Evolutionary conservation across 1,140 invertebrate species (phyloP).

Genomic region (Vanessa tameamea): DNA sequence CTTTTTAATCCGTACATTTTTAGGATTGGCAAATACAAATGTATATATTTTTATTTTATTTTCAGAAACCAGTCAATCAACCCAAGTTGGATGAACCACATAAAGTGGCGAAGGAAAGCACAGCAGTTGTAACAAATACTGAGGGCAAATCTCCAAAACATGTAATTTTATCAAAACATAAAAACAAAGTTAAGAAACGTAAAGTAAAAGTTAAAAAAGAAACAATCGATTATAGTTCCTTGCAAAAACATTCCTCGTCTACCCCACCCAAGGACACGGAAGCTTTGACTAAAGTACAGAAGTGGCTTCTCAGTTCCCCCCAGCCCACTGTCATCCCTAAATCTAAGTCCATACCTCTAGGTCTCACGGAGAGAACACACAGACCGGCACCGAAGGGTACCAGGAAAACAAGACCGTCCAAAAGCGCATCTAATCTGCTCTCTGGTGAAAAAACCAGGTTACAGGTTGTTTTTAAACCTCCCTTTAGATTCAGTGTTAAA

Average conservation of each 20-base stretch:
- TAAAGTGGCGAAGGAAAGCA: slow-evolving; percentile 68
- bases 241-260: slow-evolving; percentile 81
- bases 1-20: too few relatives aligned
- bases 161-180: slow-evolving; percentile 75
- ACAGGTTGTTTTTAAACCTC: slow-evolving; percentile 92
- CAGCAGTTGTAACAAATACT: slow-evolving; percentile 65
- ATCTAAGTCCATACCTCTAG: slow-evolving; percentile 87
- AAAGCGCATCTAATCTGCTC: slow-evolving; percentile 78
- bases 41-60: slow-evolving; percentile 22
- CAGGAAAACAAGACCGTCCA: slow-evolving; percentile 76
- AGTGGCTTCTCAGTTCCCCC: slow-evolving; percentile 90
- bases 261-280: slow-evolving; percentile 81
- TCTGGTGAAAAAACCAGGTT: slow-evolving; percentile 84
- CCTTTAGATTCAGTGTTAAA: slow-evolving; percentile 91
- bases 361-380: slow-evolving; percentile 80
- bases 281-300: slow-evolving; percentile 90
- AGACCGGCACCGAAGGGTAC: slow-evolving; percentile 62
- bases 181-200: slow-evolving; percentile 74
- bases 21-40: too few relatives aligned
- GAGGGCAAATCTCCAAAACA: slow-evolving; percentile 77
- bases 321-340: slow-evolving; percentile 81
- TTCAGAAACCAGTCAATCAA: slow-evolving; percentile 66
- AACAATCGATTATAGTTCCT: slow-evolving; percentile 89
- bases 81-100: slow-evolving; percentile 61
- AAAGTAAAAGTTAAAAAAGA: slow-evolving; percentile 83